phyloP scores from a whole-genome alignment of 2,797 vertebrate species.

The Moxostoma hubbsi region DNA sequence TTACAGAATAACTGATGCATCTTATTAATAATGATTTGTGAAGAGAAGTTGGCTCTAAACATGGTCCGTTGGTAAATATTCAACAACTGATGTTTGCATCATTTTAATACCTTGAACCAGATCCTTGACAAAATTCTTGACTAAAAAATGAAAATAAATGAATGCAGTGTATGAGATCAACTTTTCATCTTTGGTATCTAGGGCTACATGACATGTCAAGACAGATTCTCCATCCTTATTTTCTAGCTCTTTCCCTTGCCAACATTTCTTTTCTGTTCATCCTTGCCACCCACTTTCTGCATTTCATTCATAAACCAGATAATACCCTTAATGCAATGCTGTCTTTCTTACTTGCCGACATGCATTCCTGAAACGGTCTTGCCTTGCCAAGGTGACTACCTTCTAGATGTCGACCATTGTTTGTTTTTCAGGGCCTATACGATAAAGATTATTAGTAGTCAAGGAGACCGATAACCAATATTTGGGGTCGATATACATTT shows the following conservation, averaged over 20 bases:
- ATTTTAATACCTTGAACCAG: constrained; percentile 2
- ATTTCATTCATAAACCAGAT: constrained; percentile 10
- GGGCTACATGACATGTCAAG: background rate
- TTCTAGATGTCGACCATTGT: too few relatives aligned
- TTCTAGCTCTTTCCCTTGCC: background rate
- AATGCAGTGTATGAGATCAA: background rate
- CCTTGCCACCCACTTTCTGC: background rate
- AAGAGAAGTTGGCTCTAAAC: too few relatives aligned
- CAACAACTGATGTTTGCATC: background rate
- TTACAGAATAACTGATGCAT: too few relatives aligned
- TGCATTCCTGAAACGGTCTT: constrained; percentile 10
- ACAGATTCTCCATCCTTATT: background rate
- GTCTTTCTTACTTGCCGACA: background rate
- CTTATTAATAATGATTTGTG: too few relatives aligned
- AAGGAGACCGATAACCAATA: too few relatives aligned
- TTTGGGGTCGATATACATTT: too few relatives aligned
- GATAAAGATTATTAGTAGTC: too few relatives aligned
- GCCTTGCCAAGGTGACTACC: background rate
- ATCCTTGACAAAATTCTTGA: background rate
- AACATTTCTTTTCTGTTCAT: background rate
- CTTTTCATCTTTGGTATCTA: background rate
- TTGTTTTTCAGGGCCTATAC: too few relatives aligned
- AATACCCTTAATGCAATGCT: background rate
- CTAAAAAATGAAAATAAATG: background rate
- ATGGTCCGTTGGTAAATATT: background rate